Base-by-base conservation (phyloP, 2,797 vertebrate species). In the Sebastes itinus region DNA sequence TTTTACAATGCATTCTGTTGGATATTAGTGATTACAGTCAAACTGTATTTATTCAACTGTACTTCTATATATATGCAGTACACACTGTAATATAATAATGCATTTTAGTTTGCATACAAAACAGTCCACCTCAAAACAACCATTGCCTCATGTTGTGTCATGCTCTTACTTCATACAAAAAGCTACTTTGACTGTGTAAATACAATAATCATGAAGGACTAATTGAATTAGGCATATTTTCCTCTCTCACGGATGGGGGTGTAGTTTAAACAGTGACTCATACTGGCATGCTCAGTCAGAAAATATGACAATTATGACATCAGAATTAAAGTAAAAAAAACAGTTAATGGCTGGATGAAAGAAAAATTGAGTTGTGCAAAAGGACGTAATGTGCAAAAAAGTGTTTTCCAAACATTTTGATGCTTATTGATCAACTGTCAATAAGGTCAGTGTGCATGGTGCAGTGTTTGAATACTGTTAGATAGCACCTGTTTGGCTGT, bases 221-320 rank as follows among this genome's bases (percentile, higher is more conserved):
- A 67, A 81, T 86, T 81, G 59, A 72, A 81, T 49, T 25, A 71
- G 25, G 68, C 28, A 78, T 23, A 42, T 60, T 68, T 68, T 55
- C 38, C 63, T 62, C 8, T 63, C 35, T 69, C 65, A 58, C 67
- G 58, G 73, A 74, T 62, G 62, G n/a, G 14, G 14, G 13, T 81
- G 68, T 23, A 33, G 22, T 13, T 55, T 64, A 11, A 66, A 77
- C 67, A 58, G 28, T 72, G 78, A 87, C 49, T 81, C 75, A 71
- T 46, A 18, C 16, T 20, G 62, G 5, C 61, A 70, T 20, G n/a
- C 20, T 58, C 28, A 61, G 20, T 30, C 10, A 63, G 52, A 38
- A 67, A 60, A 67, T 55, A 49, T 49, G 12, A 52, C 52, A 78
- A 60, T 55, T 33, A 30, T 63, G 54, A 61, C 42, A 23, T 71